Percentiles rank a stretch among this genome's conserved stretches.
These are phyloP conservation scores for Nephrotoma appendiculata DNA, from an alignment of 2,888 invertebrate species.

Conservation along the genomic window DNA sequence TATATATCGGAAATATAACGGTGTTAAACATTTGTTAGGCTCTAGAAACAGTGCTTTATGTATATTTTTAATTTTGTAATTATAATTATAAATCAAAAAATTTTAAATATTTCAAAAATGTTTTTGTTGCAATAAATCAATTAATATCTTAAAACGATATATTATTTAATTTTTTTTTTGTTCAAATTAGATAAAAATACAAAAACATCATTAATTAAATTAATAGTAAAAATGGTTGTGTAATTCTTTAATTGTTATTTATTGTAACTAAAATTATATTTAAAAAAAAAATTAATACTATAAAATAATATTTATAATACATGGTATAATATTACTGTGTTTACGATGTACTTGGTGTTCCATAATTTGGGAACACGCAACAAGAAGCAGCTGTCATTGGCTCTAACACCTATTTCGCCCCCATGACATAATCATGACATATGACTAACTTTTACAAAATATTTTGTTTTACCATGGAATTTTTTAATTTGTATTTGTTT, in stretches of 20 bases:
- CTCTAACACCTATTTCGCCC: too few species aligned
- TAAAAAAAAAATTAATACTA: not conserved
- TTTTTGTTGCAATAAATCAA: not conserved
- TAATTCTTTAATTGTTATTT: not conserved
- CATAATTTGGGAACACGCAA: too few species aligned
- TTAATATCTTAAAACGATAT: not conserved
- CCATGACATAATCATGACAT: too few species aligned
- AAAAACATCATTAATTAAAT: not conserved
- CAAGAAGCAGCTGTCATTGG: too few species aligned
- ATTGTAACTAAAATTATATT: not conserved
- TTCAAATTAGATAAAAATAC: not conserved
- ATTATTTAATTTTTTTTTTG: not conserved
- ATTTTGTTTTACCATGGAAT: too few species aligned
- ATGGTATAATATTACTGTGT: too few species aligned
- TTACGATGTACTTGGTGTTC: too few species aligned
- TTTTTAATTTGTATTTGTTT: too few species aligned
- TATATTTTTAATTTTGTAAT: too few species aligned
- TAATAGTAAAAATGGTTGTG: not conserved
- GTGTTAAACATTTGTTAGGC: not conserved
- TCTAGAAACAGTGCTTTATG: not conserved
- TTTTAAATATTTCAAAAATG: not conserved
- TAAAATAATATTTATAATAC: too few species aligned
- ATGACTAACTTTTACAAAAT: too few species aligned
- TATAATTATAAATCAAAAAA: too few species aligned
- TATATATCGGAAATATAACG: not conserved